Evolutionary conservation across 1,140 invertebrate genomes (phyloP).

Genomic region (Brachionus asplanchnoidis): DNA sequence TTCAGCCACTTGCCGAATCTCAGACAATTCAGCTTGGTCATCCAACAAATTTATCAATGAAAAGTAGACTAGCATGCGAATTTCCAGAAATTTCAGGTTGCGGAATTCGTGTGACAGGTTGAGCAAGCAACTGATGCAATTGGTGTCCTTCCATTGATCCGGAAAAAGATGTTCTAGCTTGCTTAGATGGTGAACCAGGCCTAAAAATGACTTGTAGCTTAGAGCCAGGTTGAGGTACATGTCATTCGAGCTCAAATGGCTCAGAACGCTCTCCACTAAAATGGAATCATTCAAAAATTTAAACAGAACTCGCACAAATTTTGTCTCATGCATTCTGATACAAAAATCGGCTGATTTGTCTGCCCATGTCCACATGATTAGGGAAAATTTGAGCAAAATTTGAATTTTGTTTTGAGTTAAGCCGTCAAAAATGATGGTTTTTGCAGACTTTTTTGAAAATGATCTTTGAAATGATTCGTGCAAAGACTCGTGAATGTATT

Average conservation of each 20-base stretch:
- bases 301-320: not conserved
- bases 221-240: not conserved
- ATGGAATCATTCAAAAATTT: conserved; percentile 28
- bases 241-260: not conserved
- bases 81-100: conserved; percentile 3
- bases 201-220: conserved; percentile 21
- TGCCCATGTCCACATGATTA: conserved; percentile 38
- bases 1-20: not conserved
- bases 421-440: not conserved
- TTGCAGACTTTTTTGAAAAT: not conserved
- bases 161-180: not conserved
- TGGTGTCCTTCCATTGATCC: conserved; percentile 22
- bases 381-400: conserved; percentile 21
- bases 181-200: conserved; percentile 16
- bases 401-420: not conserved
- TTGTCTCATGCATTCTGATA: not conserved
- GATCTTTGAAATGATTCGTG: not conserved
- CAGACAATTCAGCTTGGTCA: not conserved
- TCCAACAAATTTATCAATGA: not conserved
- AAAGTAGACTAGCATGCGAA: conserved; percentile 33
- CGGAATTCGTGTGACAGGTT: not conserved
- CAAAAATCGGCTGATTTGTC: conserved; percentile 29
- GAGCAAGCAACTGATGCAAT: not conserved
- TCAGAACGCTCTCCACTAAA: not conserved
- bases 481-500: conserved; percentile 25